phyloP scores from a whole-genome alignment of 2,113 vertebrate genomes.

The Capricornis sumatraensis region DNA sequence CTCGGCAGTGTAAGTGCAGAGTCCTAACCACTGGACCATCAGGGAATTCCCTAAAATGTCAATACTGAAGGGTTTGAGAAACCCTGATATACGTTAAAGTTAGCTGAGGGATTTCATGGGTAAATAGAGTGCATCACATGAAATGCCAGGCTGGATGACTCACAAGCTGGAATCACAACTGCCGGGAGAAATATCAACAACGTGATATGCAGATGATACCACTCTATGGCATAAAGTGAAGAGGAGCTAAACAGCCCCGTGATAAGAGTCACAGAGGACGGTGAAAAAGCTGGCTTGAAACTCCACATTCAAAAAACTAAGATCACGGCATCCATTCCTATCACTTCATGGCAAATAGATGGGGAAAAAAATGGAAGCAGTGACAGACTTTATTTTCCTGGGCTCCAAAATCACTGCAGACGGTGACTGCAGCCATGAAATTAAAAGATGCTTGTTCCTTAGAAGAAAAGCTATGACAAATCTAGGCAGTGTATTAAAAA shows the following conservation, averaged over 20 bases:
- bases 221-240: not conserved
- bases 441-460: not conserved
- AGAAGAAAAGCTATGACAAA: not conserved
- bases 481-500: not conserved
- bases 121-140: not conserved
- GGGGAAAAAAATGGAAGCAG: not conserved
- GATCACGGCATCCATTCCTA: not conserved
- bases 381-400: not conserved
- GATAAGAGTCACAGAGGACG: not conserved
- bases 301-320: not conserved
- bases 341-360: not conserved
- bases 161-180: not conserved
- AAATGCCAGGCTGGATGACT: not conserved
- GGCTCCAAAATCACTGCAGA: not conserved
- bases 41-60: not conserved
- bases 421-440: not conserved
- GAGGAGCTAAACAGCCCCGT: not conserved
- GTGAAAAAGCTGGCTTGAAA: not conserved
- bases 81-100: not conserved
- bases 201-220: not conserved
- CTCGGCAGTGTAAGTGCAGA: not conserved
- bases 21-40: not conserved
- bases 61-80: not conserved
- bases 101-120: not conserved
- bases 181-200: not conserved